Conservation (phyloP, 1,140 invertebrate species). For the Anastrepha obliqua region DNA sequence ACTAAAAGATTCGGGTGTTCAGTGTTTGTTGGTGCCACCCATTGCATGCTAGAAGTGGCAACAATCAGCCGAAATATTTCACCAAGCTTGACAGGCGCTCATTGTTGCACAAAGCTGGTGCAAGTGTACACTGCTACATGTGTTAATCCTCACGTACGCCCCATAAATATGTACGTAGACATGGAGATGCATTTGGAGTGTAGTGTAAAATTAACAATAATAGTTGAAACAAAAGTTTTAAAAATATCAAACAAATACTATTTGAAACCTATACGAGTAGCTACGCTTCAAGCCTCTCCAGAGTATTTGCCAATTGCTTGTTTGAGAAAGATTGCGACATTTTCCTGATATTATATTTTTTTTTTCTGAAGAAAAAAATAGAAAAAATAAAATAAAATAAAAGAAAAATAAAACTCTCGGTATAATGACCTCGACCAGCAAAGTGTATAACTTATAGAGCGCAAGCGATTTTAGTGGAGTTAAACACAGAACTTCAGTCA, state of each 20-base stretch:
- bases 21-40: neutral
- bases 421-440: no score
- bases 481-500: no score
- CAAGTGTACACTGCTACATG: neutral
- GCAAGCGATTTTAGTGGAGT: no score
- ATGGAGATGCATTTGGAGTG: neutral
- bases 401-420: no score
- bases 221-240: conserved; percentile 9
- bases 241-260: neutral
- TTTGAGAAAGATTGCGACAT: no score
- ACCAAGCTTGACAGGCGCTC: neutral
- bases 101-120: neutral
- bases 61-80: neutral
- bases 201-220: neutral
- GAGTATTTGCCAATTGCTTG: no score
- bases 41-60: neutral
- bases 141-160: neutral
- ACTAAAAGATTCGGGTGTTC: neutral
- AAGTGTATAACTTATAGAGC: no score
- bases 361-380: no score
- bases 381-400: no score
- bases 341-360: no score
- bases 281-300: no score
- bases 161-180: neutral
- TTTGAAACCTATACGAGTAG: no score